Evolutionary conservation across 2,797 vertebrate genomes (phyloP).

Genomic region (Artibeus lituratus): DNA sequence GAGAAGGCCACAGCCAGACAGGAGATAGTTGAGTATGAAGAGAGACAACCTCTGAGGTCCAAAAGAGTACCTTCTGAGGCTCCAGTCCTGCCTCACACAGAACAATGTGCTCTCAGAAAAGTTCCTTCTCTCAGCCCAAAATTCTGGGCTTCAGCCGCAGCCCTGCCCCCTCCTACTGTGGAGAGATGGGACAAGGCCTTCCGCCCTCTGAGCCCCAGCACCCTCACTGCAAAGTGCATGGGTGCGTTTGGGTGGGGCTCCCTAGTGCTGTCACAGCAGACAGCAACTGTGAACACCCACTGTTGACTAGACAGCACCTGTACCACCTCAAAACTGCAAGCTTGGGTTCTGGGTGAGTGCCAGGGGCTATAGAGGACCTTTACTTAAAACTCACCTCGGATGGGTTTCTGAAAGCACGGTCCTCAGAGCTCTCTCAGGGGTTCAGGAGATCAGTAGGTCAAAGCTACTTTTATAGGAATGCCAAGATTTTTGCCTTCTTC

Average conservation of each 20-base stretch:
- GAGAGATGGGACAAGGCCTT: not conserved
- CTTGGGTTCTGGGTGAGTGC: no score
- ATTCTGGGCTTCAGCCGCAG: not conserved
- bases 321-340: not conserved
- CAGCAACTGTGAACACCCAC: not conserved
- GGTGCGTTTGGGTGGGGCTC: not conserved
- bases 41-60: not conserved
- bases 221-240: not conserved
- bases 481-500: not conserved
- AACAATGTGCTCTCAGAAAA: no score
- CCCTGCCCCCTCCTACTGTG: not conserved
- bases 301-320: accelerated
- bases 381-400: not conserved
- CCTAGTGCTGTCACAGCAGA: not conserved
- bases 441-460: not conserved
- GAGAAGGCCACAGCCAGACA: not conserved
- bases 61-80: not conserved
- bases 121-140: not conserved
- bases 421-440: not conserved
- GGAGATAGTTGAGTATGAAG: not conserved
- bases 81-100: no score
- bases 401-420: not conserved
- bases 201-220: not conserved
- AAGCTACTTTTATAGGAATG: not conserved
- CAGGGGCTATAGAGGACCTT: not conserved